Evolutionary conservation across 2,888 invertebrate genomes (phyloP), one percentile per base, ranked within the genome.

Genomic region (Agonopterix subpropinquella): DNA sequence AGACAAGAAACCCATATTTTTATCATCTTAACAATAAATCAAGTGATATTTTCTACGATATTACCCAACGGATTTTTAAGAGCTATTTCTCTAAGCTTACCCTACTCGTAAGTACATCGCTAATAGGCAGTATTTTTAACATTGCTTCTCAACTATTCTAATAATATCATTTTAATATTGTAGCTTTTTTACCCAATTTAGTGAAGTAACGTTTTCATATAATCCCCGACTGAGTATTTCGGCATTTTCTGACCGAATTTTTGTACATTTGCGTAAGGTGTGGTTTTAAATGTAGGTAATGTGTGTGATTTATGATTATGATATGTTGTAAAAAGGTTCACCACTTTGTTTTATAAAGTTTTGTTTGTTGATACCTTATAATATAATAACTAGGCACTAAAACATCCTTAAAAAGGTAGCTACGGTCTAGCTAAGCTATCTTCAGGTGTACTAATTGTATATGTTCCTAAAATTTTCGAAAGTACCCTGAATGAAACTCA

Each of bases 21-120:
- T 81, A 75, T 79, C 80, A 73, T 69, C 64, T 63, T 63, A 75
- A 73, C 68, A 69, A 66, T 74, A 71, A 63, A 70, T 66, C 70
- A 78, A 85, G 81, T 83, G 81, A 85, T 86, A 86, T 85, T 85
- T 84, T 84, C 74, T 80, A 80, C 64, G 71, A 74, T 79, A 76
- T 73, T 75, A 72, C 67, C 71, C 65, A 72, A 67, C 59, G 64
- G 61, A 63, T 70, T 70, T 62, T 72, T 45, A 52, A 44, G 37
- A 45, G 68, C 65, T 74, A 69, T 65, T 54, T 68, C 64, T 66
- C 64, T 58, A 70, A 28, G 69, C 74, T 76, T 75, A 71, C 56
- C 58, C 65, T 68, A 67, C 54, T 50, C 47, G 56, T 72, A 76
- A 77, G 77, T 78, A 76, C 73, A 73, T 65, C 64, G 70, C 68